Evolutionary conservation across 2,113 vertebrate species (phyloP).

Genomic region (Crypturellus undulatus): DNA sequence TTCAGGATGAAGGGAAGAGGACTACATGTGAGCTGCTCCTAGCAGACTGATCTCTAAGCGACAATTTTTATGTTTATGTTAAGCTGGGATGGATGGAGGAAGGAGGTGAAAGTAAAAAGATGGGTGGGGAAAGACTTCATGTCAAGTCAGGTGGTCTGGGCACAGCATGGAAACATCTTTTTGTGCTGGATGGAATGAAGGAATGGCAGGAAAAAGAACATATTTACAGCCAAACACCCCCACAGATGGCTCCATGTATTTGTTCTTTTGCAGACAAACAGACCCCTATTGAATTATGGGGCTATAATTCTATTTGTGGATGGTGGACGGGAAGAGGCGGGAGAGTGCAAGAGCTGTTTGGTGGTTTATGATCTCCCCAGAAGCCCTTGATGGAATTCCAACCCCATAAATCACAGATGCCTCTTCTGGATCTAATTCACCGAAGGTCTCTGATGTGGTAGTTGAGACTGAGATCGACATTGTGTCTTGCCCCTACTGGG

Average conservation of each 20-base stretch:
- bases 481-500: neutral
- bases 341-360: neutral
- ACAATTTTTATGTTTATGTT: neutral
- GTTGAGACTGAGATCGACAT: neutral
- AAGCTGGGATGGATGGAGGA: neutral
- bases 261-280: constrained; percentile 31
- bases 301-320: constrained; percentile 33
- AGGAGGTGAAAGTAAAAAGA: neutral
- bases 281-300: constrained; percentile 10
- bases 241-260: neutral
- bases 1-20: neutral
- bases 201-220: neutral
- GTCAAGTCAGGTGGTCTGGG: neutral
- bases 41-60: fast-evolving
- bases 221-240: constrained; percentile 14
- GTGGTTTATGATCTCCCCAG: constrained; percentile 69
- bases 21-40: neutral
- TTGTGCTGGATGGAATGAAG: neutral
- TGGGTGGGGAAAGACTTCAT: neutral
- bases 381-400: constrained; percentile 74
- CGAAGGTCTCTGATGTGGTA: constrained; percentile 8
- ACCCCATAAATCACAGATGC: constrained; percentile 65
- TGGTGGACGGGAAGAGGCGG: neutral
- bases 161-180: neutral
- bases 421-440: constrained; percentile 63